These are phyloP conservation scores for Ceyx erithaca DNA, from an alignment of 2,797 vertebrate genomes.

Conservation along the genomic window DNA sequence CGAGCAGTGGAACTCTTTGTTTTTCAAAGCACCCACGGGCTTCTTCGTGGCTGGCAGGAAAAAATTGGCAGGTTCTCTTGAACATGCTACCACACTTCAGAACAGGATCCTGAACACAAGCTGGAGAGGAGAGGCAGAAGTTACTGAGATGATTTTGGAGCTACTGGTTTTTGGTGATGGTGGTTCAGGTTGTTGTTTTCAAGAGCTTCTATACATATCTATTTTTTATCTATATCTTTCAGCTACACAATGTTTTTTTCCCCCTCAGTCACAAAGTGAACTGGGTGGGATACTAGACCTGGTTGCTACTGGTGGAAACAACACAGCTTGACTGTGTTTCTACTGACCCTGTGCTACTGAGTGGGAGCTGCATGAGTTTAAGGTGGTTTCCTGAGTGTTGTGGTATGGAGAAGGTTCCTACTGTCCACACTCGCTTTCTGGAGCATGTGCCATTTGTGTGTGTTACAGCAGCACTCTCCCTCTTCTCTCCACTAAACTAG, in stretches of 20 bases:
- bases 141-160: not conserved
- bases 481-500: not conserved
- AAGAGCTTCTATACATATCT: not conserved
- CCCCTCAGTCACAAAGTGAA: not conserved
- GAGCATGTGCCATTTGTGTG: not conserved
- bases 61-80: not conserved
- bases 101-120: not conserved
- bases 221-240: not conserved
- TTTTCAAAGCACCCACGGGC: not conserved
- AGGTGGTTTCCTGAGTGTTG: not conserved
- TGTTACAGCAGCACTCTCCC: not conserved
- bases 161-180: not conserved
- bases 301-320: not conserved
- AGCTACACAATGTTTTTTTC: not conserved
- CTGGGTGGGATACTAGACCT: not conserved
- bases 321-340: not conserved
- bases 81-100: not conserved
- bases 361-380: not conserved
- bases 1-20: not conserved
- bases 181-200: not conserved
- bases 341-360: not conserved
- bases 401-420: not conserved
- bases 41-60: not conserved
- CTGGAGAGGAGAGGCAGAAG: not conserved
- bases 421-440: fast-evolving